These are phyloP conservation scores for Tragelaphus eurycerus DNA, from an alignment of 2,797 vertebrate species.

Conservation along the genomic window DNA sequence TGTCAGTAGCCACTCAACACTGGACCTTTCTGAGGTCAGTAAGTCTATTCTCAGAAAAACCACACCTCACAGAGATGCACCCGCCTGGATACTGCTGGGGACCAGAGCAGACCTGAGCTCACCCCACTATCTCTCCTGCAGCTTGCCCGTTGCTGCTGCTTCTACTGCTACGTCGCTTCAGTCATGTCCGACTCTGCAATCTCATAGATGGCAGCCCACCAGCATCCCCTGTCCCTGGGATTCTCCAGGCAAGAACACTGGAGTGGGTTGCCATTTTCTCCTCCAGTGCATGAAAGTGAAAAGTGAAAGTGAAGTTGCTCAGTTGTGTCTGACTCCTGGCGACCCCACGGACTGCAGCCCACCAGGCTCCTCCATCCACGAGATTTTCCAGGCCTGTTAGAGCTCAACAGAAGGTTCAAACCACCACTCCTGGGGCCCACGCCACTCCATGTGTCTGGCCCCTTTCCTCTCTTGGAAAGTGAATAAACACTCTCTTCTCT, in stretches of 20 bases:
- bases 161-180: too few relatives aligned
- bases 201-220: rapidly evolving
- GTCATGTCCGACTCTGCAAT: rapidly evolving
- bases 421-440: not conserved
- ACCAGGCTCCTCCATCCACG: too few relatives aligned
- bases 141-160: not conserved
- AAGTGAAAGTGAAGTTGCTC: too few relatives aligned
- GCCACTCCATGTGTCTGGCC: not conserved
- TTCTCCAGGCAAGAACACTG: too few relatives aligned
- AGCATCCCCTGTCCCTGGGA: too few relatives aligned
- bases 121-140: rapidly evolving
- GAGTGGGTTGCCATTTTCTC: too few relatives aligned
- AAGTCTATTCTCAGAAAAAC: not conserved
- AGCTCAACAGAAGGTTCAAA: not conserved
- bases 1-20: not conserved
- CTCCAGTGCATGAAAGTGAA: too few relatives aligned
- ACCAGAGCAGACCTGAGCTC: not conserved
- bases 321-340: too few relatives aligned
- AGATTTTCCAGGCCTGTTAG: rapidly evolving
- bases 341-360: too few relatives aligned
- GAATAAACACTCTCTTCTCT: not conserved
- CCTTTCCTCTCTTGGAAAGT: not conserved
- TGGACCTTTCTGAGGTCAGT: not conserved
- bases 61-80: rapidly evolving
- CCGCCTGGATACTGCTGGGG: not conserved